Percentiles rank a stretch among this genome's conserved stretches.
Evolutionary conservation across 1,140 invertebrate species (phyloP).

Genomic region (Schmidtea mediterranea): DNA sequence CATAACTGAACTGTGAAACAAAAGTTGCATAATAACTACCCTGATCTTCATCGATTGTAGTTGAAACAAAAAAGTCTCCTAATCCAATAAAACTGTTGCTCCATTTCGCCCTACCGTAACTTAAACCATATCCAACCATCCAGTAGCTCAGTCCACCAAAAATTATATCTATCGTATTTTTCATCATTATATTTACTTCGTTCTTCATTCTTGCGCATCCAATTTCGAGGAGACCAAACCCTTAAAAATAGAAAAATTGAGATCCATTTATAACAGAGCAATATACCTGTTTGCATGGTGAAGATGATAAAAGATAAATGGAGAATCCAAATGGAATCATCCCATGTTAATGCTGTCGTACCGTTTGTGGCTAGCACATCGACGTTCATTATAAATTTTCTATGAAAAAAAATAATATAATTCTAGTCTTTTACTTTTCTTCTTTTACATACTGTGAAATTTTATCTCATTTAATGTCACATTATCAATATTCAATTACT

Average conservation of each 20-base stretch:
- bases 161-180: conserved; percentile 67
- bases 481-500: too few relatives aligned
- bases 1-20: conserved; percentile 47
- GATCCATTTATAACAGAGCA: background rate
- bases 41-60: conserved; percentile 14
- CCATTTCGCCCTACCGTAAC: conserved; percentile 43
- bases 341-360: conserved; percentile 22
- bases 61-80: conserved; percentile 30
- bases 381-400: too few relatives aligned
- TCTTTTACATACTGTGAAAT: too few relatives aligned
- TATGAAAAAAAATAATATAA: too few relatives aligned
- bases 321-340: conserved; percentile 69
- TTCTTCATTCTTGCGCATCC: conserved; percentile 71
- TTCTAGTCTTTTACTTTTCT: too few relatives aligned
- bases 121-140: conserved; percentile 69
- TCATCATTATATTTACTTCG: conserved; percentile 90
- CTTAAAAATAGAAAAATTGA: conserved; percentile 22
- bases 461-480: too few relatives aligned
- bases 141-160: conserved; percentile 71
- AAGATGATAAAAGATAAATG: conserved; percentile 79
- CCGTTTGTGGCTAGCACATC: background rate
- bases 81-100: conserved; percentile 43
- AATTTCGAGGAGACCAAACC: conserved; percentile 66
- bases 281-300: conserved; percentile 74
- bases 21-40: conserved; percentile 18